These are phyloP conservation scores for Drosophila niveifrons DNA, from an alignment of 2,888 invertebrate species.

Conservation along the genomic window DNA sequence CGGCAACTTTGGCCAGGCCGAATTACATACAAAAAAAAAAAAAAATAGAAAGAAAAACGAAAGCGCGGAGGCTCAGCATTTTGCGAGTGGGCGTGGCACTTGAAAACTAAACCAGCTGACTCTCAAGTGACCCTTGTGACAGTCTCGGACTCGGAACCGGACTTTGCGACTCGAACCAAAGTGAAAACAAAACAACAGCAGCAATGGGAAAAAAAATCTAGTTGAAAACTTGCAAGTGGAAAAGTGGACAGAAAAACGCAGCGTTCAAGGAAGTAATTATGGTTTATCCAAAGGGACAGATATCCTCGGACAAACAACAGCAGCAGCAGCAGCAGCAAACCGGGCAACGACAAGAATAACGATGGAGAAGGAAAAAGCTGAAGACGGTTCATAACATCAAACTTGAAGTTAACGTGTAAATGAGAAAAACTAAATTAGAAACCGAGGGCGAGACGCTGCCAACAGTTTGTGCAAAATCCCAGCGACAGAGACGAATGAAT, in stretches of 20 bases:
- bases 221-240: constrained; percentile 29
- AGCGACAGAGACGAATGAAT: constrained; percentile 77
- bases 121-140: constrained; percentile 68
- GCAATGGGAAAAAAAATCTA: constrained; percentile 17
- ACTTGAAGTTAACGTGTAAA: constrained; percentile 68
- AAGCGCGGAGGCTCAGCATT: constrained; percentile 5
- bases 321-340: too few relatives aligned
- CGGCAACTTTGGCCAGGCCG: constrained; percentile 52
- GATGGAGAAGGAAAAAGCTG: constrained; percentile 23
- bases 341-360: constrained; percentile 9
- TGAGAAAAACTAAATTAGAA: constrained; percentile 73
- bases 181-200: constrained; percentile 10
- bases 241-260: constrained; percentile 58
- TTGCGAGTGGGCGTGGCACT: constrained; percentile 45
- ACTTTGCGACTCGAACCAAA: constrained; percentile 6
- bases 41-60: constrained; percentile 7
- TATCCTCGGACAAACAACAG: constrained; percentile 26
- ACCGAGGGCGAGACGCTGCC: constrained; percentile 33
- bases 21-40: neutral
- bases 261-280: constrained; percentile 84
- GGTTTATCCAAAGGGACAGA: constrained; percentile 78
- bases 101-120: constrained; percentile 60
- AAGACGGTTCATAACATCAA: constrained; percentile 59
- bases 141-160: constrained; percentile 50
- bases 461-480: constrained; percentile 8